Conservation (phyloP, 2,797 vertebrate species). For the Danio choprae region DNA sequence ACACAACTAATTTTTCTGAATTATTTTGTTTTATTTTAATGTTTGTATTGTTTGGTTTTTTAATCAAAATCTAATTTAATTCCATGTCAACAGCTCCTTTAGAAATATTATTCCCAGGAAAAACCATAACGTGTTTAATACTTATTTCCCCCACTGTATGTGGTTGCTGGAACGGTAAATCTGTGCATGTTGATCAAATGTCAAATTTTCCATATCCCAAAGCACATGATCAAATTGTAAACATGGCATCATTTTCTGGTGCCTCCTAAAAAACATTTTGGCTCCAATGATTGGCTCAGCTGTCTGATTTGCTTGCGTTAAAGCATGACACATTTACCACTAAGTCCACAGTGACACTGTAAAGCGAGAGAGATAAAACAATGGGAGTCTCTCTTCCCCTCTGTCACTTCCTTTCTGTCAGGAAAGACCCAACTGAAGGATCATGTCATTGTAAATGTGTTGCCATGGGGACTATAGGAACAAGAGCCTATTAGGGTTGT, state of each 20-base stretch:
- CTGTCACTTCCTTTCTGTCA: conserved; percentile 74
- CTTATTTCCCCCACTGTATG: too few species aligned
- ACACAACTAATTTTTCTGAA: too few species aligned
- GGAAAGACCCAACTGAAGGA: conserved; percentile 37
- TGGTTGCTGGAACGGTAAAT: too few species aligned
- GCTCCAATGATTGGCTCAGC: neutral
- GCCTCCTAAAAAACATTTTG: neutral
- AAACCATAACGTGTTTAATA: too few species aligned
- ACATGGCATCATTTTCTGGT: neutral
- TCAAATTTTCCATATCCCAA: neutral
- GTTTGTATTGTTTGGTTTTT: too few species aligned
- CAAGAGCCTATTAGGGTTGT: conserved; percentile 46
- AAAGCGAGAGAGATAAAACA: conserved; percentile 10
- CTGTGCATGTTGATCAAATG: too few species aligned
- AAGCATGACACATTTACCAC: neutral
- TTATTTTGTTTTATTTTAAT: too few species aligned
- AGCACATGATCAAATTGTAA: neutral
- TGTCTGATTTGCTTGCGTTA: conserved; percentile 3
- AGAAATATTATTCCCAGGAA: too few species aligned
- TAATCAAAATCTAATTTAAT: too few species aligned
- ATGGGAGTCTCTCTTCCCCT: conserved; percentile 73
- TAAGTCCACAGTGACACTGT: neutral
- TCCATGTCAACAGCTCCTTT: too few species aligned
- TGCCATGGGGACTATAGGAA: conserved; percentile 58
- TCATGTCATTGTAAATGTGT: conserved; percentile 54